phyloP scores from a whole-genome alignment of 2,888 invertebrate species.

The Melanostoma mellinum region DNA sequence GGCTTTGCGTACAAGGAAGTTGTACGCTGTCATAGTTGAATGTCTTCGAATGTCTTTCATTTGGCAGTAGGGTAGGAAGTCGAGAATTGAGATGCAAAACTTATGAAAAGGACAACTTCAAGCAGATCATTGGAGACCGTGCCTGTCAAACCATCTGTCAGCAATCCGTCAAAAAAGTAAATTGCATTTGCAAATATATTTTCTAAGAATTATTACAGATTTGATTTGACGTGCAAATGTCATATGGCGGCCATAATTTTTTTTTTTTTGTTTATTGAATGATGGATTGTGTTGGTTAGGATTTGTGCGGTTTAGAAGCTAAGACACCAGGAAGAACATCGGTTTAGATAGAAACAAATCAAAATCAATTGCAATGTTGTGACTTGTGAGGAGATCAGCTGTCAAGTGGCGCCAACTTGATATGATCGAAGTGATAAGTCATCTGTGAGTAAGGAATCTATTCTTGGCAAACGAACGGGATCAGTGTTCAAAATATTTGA shows the following conservation, averaged over 20 bases:
- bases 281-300: conserved; percentile 23
- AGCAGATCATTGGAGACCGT: conserved; percentile 28
- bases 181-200: conserved; percentile 37
- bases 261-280: conserved; percentile 7
- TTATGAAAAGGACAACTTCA: conserved; percentile 19
- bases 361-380: conserved; percentile 29
- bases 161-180: conserved; percentile 64
- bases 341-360: conserved; percentile 6
- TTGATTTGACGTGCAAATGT: conserved; percentile 45
- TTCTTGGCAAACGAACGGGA: no score
- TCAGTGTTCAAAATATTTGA: no score
- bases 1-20: conserved; percentile 64
- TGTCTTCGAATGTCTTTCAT: conserved; percentile 32
- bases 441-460: no score
- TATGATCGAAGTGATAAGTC: no score
- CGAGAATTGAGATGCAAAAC: conserved; percentile 33
- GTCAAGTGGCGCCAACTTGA: conserved; percentile 36
- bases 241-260: conserved; percentile 34
- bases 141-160: conserved; percentile 67
- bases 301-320: conserved; percentile 18
- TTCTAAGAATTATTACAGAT: conserved; percentile 34
- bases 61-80: conserved; percentile 42
- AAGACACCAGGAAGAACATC: conserved; percentile 34
- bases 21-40: conserved; percentile 40
- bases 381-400: conserved; percentile 4